Conservation (phyloP, 2,113 vertebrate genomes). For the Gasterosteus nipponicus region DNA sequence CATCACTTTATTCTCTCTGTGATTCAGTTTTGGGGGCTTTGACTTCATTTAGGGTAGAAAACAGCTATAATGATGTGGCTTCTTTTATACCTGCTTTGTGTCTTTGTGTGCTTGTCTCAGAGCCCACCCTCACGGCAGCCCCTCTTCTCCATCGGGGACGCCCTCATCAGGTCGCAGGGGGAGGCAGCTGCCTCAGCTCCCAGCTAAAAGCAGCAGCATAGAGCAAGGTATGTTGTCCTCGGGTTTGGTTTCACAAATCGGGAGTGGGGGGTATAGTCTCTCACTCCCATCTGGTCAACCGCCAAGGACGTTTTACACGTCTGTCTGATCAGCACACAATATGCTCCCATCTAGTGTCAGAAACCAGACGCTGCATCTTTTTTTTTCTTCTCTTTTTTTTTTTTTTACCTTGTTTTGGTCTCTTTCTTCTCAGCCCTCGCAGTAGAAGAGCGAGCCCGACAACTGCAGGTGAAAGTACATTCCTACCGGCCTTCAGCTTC, state of each 20-base stretch:
- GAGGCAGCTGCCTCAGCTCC: constrained; percentile 94
- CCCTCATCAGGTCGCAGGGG: constrained; percentile 88
- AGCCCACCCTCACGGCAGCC: constrained; percentile 85
- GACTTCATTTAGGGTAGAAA: not conserved
- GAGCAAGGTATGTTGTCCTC: constrained; percentile 88
- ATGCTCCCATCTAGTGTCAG: constrained; percentile 64
- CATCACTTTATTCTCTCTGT: constrained; percentile 4
- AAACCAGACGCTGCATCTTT: constrained; percentile 37
- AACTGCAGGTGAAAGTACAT: constrained; percentile 93
- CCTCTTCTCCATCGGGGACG: constrained; percentile 85
- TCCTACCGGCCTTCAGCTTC: constrained; percentile 92
- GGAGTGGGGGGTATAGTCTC: not conserved
- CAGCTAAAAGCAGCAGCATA: constrained; percentile 91
- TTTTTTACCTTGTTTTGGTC: not conserved
- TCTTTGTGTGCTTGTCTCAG: constrained; percentile 72
- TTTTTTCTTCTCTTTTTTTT: not conserved
- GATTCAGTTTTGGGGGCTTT: constrained; percentile 9
- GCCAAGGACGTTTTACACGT: not conserved
- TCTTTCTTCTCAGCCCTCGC: constrained; percentile 85
- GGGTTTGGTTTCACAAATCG: not conserved
- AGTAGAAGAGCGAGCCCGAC: constrained; percentile 92
- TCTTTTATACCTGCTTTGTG: constrained; percentile 28
- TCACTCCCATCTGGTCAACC: not conserved
- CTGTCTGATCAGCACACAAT: constrained; percentile 8
- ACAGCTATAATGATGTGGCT: not conserved